Evolutionary conservation across 2,797 vertebrate species (phyloP).

Genomic region (Neosalanx taihuensis): DNA sequence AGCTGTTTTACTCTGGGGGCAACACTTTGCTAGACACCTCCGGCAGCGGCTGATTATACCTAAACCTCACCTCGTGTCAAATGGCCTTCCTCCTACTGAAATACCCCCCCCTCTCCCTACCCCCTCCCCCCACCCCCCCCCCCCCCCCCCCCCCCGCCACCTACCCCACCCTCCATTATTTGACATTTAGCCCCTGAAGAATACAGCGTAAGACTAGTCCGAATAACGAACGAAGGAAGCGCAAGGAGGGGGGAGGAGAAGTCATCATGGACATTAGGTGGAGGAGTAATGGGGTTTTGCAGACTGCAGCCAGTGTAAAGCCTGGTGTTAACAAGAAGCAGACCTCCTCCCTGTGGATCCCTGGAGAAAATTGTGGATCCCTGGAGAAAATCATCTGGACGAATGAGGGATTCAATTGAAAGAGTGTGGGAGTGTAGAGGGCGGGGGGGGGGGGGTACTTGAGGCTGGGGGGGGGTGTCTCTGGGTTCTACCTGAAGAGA

Average conservation of each 20-base stretch:
- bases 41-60: conserved; percentile 62
- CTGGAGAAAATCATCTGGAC: conserved; percentile 43
- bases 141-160: too few species aligned
- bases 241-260: neutral
- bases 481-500: neutral
- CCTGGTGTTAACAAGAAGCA: conserved; percentile 21
- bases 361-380: too few species aligned
- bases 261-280: conserved; percentile 37
- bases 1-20: conserved; percentile 58
- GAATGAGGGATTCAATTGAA: conserved; percentile 52
- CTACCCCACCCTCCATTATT: conserved; percentile 7
- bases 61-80: conserved; percentile 53
- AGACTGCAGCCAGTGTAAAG: conserved; percentile 36
- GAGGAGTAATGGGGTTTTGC: conserved; percentile 29
- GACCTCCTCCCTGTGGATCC: conserved; percentile 31
- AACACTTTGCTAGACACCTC: conserved; percentile 59
- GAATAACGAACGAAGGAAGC: conserved; percentile 25
- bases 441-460: conserved; percentile 13
- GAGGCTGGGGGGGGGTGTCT: conserved; percentile 25
- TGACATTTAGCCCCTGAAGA: conserved; percentile 9
- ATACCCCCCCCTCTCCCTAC: conserved; percentile 12
- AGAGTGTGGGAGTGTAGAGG: conserved; percentile 14
- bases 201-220: conserved; percentile 18
- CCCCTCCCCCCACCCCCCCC: too few species aligned
- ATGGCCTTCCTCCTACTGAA: conserved; percentile 41